Base-by-base conservation (phyloP, 2,797 vertebrate genomes). In the Pogonophryne albipinna region DNA sequence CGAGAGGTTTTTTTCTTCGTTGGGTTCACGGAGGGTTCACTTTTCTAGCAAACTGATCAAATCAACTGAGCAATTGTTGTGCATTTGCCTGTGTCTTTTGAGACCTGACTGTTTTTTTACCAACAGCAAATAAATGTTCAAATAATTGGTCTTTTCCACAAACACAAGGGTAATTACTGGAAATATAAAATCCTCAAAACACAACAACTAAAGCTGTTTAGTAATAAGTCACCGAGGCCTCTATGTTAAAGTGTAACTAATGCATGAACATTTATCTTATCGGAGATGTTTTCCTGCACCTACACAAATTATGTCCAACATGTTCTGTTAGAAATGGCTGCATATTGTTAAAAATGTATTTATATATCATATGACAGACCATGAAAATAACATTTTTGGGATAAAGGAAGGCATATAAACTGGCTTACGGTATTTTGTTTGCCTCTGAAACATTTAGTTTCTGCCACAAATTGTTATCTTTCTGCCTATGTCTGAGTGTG, bases 21-120 rank as follows among this genome's bases (percentile, higher is more conserved):
- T 53, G 41, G 47, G 79, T 83, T 90, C 71, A 74, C 0, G 0
- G 10, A 60, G 12, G 56, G 73, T 76, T 78, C 47, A 75, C 72
- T 50, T 66, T 34, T 82, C 71, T 57, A 0, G 45, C 65, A 44
- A 63, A 66, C 44, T 67, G 72, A 76, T 38, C 44, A 23, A 51
- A 69, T 81, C 56, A 58, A 57, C 85, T 79, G 34, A 7, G 34
- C 7, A 38, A 38, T 14, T 66, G 44, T 27, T 52, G 46, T 31
- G 46, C n/a, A 44, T 63, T 47, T 53, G 19, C 19, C 15, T 57
- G 23, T 66, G 20, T 53, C 51, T 74, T 82, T 23, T 45, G 23
- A 82, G 71, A 70, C 31, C 34, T 38, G 34, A 38, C 8, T 38
- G 34, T 38, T 38, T 6, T 38, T 49, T 47, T 19, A 42, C 16